Evolutionary conservation across 1,140 invertebrate genomes (phyloP), one percentile per base, ranked within the genome.

Genomic region (Mamestra configurata): DNA sequence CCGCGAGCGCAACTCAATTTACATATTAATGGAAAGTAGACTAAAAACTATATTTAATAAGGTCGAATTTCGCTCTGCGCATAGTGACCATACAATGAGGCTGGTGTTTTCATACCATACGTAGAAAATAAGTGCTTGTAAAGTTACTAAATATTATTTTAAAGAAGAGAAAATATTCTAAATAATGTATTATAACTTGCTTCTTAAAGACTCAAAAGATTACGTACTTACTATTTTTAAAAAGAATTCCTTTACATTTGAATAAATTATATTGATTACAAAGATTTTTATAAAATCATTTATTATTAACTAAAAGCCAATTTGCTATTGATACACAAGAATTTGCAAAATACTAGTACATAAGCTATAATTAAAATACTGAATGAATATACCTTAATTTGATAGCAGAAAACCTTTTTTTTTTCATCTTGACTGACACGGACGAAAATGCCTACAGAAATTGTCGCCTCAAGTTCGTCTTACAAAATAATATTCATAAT

Each of bases 1-100:
- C 37, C 31, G 49, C 18, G 31, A 53, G 22, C 22, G 64, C 51
- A 79, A 79, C 43, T 31, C 46, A 73, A 79, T 64, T 43, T 72
- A 72, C 51, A 70, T 70, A 75, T 66, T 68, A 77, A 53, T 77
- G 46, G 46, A 66, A 68, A 77, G 35, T 73, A 79, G 27, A 72
- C 68, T 79, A 70, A 59, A 24, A 61, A 57, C 64, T 79, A 71
- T 46, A 8, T 71, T 40, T 57, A 68, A 78, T 78, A 78, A 78
- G 76, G 64, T 78, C 64, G 76, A 70, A 79, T 79, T 59, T 59
- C 77, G 77, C 77, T 71, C 64, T 22, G 51, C 66, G 68, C 49
- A 71, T 77, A n/a, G 31, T 77, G 46, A 66, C 40, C 57, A 22
- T 31, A 49, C 57, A 49, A 2, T 51, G 73, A 76, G 73, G 73